Conservation (phyloP, 1,140 invertebrate species). For the Sogatella furcifera region DNA sequence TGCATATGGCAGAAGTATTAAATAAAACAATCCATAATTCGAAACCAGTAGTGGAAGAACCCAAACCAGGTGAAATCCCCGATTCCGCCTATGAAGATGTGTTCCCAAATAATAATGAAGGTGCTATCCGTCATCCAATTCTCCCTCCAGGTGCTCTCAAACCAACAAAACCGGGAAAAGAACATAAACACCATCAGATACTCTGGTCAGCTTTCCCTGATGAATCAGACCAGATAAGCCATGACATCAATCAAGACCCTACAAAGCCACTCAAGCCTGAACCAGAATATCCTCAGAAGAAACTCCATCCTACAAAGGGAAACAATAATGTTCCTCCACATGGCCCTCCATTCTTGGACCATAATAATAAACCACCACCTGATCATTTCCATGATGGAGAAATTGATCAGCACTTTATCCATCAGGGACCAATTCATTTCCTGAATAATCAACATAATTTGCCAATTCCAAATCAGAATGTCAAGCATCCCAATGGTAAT, state of each 20-base stretch:
- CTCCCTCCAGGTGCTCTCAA: neutral
- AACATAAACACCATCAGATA: neutral
- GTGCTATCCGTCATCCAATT: neutral
- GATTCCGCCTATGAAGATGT: conserved; percentile 2
- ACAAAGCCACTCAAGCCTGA: no score
- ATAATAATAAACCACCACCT: neutral
- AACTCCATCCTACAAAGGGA: no score
- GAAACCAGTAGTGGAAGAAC: no score
- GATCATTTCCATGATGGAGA: conserved; percentile 1
- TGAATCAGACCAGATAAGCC: no score
- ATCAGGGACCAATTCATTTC: conserved; percentile 5
- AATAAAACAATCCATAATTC: no score
- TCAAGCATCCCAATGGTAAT: neutral
- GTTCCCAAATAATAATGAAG: conserved; percentile 3
- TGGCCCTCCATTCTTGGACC: neutral
- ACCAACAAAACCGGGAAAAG: neutral
- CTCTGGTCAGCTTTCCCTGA: no score
- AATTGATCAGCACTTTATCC: neutral
- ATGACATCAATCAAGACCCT: no score
- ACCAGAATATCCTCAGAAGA: no score
- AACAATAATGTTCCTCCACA: no score
- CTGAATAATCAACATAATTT: neutral
- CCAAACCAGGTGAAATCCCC: neutral
- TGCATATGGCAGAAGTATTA: neutral
- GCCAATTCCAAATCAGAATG: neutral